These are phyloP conservation scores for Probaryconus sp. DNA, from an alignment of 1,140 invertebrate species.

Conservation along the genomic window DNA sequence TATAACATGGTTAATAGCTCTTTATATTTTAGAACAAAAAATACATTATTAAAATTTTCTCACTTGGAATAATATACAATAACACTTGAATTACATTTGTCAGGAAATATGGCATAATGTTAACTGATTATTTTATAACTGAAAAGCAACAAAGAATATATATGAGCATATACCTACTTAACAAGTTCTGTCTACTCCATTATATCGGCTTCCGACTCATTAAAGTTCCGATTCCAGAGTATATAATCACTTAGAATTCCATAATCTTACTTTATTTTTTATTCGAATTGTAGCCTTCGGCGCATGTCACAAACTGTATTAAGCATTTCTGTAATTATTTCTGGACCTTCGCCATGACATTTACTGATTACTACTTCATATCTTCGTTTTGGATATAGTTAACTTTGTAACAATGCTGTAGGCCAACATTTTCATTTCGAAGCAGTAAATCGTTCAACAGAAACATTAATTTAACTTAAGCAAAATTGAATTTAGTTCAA, in stretches of 20 bases:
- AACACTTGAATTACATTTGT: too few relatives aligned
- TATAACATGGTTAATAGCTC: too few relatives aligned
- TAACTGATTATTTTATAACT: conserved; percentile 25
- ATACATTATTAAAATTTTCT: too few relatives aligned
- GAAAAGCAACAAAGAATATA: conserved; percentile 44
- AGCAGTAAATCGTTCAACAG: too few relatives aligned
- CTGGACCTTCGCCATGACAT: conserved; percentile 13
- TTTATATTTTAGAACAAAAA: too few relatives aligned
- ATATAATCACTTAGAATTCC: conserved; percentile 55
- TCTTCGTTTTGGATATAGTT: conserved; percentile 26
- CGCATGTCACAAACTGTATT: conserved; percentile 58
- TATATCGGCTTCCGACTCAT: conserved; percentile 60
- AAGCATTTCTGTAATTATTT: conserved; percentile 48
- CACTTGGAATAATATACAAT: too few relatives aligned
- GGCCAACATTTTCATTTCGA: conserved; percentile 29
- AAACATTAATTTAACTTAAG: too few relatives aligned
- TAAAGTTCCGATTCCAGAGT: conserved; percentile 54
- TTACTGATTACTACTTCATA: conserved; percentile 21
- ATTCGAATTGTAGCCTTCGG: conserved; percentile 22
- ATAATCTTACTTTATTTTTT: conserved; percentile 47
- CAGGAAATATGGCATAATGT: too few relatives aligned
- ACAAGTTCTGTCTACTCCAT: conserved; percentile 55
- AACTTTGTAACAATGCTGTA: conserved; percentile 32
- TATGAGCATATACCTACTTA: conserved; percentile 36
- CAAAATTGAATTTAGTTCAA: too few relatives aligned